Conservation (phyloP, 2,888 invertebrate genomes). For the Tridacna crocea region DNA sequence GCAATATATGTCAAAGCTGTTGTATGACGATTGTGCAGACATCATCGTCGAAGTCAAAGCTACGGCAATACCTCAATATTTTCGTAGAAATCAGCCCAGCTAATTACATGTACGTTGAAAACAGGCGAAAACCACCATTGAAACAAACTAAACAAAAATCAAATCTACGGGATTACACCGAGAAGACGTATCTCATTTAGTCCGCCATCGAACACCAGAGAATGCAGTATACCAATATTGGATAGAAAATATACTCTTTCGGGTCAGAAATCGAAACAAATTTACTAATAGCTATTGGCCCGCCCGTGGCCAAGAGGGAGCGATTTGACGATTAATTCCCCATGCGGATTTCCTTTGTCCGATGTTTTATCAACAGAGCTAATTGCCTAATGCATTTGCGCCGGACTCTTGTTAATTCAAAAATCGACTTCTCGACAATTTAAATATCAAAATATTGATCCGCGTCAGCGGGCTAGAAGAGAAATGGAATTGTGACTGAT, state of each 20-base stretch:
- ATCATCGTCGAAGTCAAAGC: too few species aligned
- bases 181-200: too few species aligned
- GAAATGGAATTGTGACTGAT: background rate
- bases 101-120: too few species aligned
- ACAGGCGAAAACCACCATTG: too few species aligned
- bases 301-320: slow-evolving; percentile 22
- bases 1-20: too few species aligned
- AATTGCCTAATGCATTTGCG: slow-evolving; percentile 27
- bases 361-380: slow-evolving; percentile 24
- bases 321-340: slow-evolving; percentile 27
- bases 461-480: background rate
- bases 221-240: too few species aligned
- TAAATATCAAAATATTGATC: slow-evolving; percentile 36
- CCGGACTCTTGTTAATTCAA: slow-evolving; percentile 15
- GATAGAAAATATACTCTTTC: too few species aligned
- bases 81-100: too few species aligned
- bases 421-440: slow-evolving; percentile 23
- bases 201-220: too few species aligned
- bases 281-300: slow-evolving; percentile 25
- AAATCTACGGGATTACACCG: too few species aligned
- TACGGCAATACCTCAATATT: too few species aligned
- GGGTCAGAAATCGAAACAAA: slow-evolving; percentile 8
- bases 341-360: slow-evolving; percentile 26
- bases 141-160: background rate
- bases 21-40: too few species aligned